phyloP scores from a whole-genome alignment of 2,113 vertebrate genomes.

The Gymnocephalus cernua region DNA sequence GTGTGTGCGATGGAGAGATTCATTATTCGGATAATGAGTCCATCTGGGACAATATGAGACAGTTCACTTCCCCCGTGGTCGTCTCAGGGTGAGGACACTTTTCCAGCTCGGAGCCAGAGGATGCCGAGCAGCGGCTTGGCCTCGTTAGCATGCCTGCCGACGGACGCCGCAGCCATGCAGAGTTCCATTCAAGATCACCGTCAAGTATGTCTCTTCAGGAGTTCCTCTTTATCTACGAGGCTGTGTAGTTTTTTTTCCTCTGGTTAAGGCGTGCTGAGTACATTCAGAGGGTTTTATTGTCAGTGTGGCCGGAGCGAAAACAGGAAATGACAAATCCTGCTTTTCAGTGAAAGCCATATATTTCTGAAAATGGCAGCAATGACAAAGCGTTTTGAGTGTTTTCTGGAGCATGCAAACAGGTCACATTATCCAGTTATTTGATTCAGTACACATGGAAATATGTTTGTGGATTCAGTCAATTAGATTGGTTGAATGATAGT shows the following conservation, averaged over 20 bases:
- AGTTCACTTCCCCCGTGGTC: constrained; percentile 68
- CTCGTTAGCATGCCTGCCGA: constrained; percentile 47
- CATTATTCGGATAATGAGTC: constrained; percentile 76
- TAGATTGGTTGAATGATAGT: neutral
- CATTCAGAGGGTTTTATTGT: constrained; percentile 18
- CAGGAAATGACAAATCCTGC: constrained; percentile 55
- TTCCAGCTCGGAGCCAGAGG: constrained; percentile 50
- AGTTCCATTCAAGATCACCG: constrained; percentile 16
- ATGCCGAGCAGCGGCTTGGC: constrained; percentile 25
- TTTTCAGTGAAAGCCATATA: neutral
- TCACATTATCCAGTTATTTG: neutral
- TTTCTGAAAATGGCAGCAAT: constrained; percentile 22
- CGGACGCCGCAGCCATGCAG: neutral
- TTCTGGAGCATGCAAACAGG: neutral
- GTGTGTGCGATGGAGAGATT: constrained; percentile 42
- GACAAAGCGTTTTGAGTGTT: constrained; percentile 12
- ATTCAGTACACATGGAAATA: neutral
- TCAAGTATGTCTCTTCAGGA: constrained; percentile 29
- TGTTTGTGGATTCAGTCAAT: neutral
- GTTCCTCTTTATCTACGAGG: constrained; percentile 15
- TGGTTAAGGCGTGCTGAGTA: neutral
- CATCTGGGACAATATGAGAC: constrained; percentile 73
- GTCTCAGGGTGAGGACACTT: constrained; percentile 60
- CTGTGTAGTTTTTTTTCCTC: constrained; percentile 35
- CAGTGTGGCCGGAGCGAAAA: constrained; percentile 5